These are phyloP conservation scores for Hylia prasina DNA, from an alignment of 2,113 vertebrate genomes.

Conservation along the genomic window DNA sequence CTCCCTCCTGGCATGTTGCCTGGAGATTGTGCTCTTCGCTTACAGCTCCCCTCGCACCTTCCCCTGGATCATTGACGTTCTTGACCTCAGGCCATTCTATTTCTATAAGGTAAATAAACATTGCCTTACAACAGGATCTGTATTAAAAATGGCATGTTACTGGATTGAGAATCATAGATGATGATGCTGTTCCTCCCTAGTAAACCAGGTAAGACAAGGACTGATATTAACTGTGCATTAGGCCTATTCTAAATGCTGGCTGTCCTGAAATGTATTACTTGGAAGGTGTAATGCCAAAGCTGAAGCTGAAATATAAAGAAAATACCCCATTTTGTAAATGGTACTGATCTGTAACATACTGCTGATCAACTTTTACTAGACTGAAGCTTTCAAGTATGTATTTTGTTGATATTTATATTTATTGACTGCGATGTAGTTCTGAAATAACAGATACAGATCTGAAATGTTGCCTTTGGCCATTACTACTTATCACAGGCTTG, in stretches of 20 bases:
- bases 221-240: neutral
- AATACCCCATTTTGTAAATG: neutral
- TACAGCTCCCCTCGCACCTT: conserved; percentile 94
- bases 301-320: neutral
- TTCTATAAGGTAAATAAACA: conserved; percentile 88
- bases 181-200: neutral
- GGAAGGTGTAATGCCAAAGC: neutral
- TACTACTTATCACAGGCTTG: neutral
- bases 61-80: conserved; percentile 90
- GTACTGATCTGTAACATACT: neutral
- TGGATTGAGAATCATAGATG: neutral
- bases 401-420: neutral
- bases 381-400: neutral
- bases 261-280: neutral
- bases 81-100: conserved; percentile 86
- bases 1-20: conserved; percentile 90
- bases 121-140: neutral
- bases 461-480: neutral
- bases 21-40: conserved; percentile 94
- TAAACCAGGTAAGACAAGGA: neutral
- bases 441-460: neutral
- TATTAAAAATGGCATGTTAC: rapidly evolving
- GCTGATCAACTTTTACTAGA: neutral
- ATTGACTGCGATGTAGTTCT: neutral
- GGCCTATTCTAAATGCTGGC: neutral